Conservation (phyloP, 2,113 vertebrate genomes). For the Corythoichthys intestinalis region DNA sequence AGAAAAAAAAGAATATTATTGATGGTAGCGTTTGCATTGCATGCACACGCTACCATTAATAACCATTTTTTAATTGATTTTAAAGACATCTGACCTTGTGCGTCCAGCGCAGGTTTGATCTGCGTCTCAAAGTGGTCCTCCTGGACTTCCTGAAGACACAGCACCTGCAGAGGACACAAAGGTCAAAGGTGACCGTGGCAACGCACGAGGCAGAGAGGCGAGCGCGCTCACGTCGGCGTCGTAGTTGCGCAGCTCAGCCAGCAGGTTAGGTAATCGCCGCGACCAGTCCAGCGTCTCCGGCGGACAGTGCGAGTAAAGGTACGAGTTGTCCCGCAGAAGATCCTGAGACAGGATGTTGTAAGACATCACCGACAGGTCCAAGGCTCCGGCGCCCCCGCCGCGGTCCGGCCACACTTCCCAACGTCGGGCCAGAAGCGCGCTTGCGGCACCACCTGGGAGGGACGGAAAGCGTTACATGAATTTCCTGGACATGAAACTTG, state of each 20-base stretch:
- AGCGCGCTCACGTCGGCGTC: constrained; percentile 84
- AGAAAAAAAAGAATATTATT: too few species aligned
- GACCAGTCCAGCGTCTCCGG: constrained; percentile 77
- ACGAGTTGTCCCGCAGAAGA: constrained; percentile 83
- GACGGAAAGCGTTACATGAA: too few species aligned
- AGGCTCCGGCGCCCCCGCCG: constrained; percentile 49
- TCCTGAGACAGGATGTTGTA: constrained; percentile 97
- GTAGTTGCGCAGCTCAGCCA: constrained; percentile 81
- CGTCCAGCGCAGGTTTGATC: constrained; percentile 86
- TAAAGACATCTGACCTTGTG: constrained; percentile 53
- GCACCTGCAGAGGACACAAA: constrained; percentile 70
- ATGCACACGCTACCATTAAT: too few species aligned
- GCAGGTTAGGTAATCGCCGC: constrained; percentile 83
- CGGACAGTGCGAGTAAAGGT: constrained; percentile 87
- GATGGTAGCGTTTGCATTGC: too few species aligned
- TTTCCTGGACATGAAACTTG: too few species aligned
- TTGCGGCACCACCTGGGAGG: too few species aligned
- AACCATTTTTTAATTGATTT: too few species aligned
- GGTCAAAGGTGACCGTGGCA: not conserved
- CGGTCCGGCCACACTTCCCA: constrained; percentile 77
- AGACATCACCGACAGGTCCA: constrained; percentile 93
- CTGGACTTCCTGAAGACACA: constrained; percentile 98
- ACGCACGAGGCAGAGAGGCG: too few species aligned
- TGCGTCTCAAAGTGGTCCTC: constrained; percentile 87
- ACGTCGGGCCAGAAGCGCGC: constrained; percentile 66